Evolutionary conservation across 2,888 invertebrate genomes (phyloP).

Genomic region (Operophtera brumata): DNA sequence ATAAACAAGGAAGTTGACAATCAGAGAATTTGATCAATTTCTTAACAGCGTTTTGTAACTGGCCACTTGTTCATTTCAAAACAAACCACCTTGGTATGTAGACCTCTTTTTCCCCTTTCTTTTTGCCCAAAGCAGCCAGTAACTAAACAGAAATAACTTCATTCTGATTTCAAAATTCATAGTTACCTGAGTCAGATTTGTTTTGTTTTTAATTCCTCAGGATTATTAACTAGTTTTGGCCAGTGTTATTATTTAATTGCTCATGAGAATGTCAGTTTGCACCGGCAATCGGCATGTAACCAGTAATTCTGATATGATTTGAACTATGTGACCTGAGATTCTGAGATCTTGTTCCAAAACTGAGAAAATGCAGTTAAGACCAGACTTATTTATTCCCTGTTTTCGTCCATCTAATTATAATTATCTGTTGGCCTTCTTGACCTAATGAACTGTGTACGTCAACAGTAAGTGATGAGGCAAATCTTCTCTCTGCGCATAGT

Average conservation of each 20-base stretch:
- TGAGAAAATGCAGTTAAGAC: slow-evolving; percentile 34
- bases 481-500: slow-evolving; percentile 64
- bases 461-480: slow-evolving; percentile 79
- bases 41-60: slow-evolving; percentile 1
- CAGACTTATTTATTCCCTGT: slow-evolving; percentile 22
- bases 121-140: slow-evolving; percentile 4
- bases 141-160: not conserved
- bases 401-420: slow-evolving; percentile 4
- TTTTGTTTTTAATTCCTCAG: not conserved
- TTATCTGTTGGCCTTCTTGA: slow-evolving; percentile 36
- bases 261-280: slow-evolving; percentile 28
- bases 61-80: not conserved
- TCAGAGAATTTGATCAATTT: slow-evolving; percentile 10
- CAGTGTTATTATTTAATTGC: slow-evolving; percentile 5
- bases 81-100: slow-evolving; percentile 5
- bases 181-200: too few species aligned
- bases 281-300: slow-evolving; percentile 28
- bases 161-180: not conserved
- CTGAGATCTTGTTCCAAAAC: slow-evolving; percentile 27
- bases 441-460: slow-evolving; percentile 74
- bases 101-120: not conserved
- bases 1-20: slow-evolving; percentile 20
- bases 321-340: slow-evolving; percentile 42
- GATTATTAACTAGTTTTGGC: not conserved
- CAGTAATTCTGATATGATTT: slow-evolving; percentile 37